Percentiles rank a stretch among this genome's conserved stretches.
Evolutionary conservation across 1,140 invertebrate species (phyloP).

Genomic region (Drosophila simulans): DNA sequence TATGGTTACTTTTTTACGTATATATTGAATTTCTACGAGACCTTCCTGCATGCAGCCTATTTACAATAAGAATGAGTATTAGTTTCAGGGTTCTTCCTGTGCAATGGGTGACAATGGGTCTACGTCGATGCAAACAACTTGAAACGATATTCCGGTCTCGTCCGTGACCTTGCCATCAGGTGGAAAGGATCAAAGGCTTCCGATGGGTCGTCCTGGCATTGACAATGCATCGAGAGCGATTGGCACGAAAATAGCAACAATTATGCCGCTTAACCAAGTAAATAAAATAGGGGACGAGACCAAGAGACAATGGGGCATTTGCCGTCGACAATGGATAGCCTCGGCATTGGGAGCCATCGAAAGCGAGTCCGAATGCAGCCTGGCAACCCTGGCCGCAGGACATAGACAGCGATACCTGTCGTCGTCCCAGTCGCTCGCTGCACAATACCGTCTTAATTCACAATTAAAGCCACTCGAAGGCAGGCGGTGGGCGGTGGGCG

Average conservation of each 20-base stretch:
- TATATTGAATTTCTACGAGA: not conserved
- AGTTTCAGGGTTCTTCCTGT: slow-evolving; percentile 29
- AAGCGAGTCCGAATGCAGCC: not conserved
- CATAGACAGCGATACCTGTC: slow-evolving; percentile 23
- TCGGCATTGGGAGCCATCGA: slow-evolving; percentile 57
- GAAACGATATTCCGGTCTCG: slow-evolving; percentile 23
- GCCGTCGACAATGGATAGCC: slow-evolving; percentile 60
- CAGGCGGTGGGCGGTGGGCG: not conserved
- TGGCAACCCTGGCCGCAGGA: slow-evolving; percentile 55
- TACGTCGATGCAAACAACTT: slow-evolving; percentile 22
- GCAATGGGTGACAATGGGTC: slow-evolving; percentile 34
- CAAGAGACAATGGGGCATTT: slow-evolving; percentile 37
- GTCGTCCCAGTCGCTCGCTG: slow-evolving; percentile 18
- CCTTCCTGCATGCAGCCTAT: not conserved
- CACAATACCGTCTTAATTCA: slow-evolving; percentile 84
- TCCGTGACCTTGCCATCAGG: slow-evolving; percentile 51
- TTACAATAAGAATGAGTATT: not conserved
- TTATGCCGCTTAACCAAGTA: slow-evolving; percentile 73
- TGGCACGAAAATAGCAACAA: slow-evolving; percentile 73
- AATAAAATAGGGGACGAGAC: slow-evolving; percentile 60
- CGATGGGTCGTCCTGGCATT: slow-evolving; percentile 65
- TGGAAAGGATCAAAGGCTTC: slow-evolving; percentile 60
- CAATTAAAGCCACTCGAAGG: slow-evolving; percentile 83
- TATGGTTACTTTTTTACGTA: too few relatives aligned
- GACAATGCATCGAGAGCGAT: slow-evolving; percentile 74